Evolutionary conservation across 2,113 vertebrate species (phyloP).

Genomic region (Xiphophorus hellerii): DNA sequence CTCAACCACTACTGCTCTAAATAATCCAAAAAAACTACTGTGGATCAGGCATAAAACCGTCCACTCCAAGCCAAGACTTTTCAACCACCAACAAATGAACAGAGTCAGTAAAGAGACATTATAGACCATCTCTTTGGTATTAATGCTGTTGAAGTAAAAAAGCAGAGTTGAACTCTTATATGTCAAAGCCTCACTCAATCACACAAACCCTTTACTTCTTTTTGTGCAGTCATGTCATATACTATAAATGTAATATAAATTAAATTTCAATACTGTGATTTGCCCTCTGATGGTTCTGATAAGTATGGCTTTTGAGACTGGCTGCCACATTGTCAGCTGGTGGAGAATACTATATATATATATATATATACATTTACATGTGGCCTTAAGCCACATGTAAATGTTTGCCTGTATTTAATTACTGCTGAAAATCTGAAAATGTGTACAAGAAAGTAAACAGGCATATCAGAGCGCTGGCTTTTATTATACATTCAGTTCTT

Average conservation of each 20-base stretch:
- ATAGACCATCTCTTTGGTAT: no score
- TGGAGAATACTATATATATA: no score
- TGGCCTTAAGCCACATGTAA: no score
- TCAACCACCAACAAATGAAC: background rate
- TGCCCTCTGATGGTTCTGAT: background rate
- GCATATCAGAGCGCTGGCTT: background rate
- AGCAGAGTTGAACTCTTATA: no score
- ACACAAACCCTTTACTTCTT: background rate
- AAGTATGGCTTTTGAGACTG: background rate
- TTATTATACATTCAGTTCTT: background rate
- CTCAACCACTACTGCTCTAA: background rate
- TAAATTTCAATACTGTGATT: background rate
- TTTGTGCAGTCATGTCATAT: background rate
- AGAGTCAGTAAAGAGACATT: no score
- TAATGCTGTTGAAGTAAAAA: background rate
- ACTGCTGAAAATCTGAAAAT: background rate
- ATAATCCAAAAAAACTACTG: no score
- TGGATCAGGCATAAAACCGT: background rate
- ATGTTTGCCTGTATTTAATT: no score
- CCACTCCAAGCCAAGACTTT: background rate
- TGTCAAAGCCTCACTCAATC: background rate
- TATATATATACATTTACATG: no score
- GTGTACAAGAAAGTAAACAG: background rate
- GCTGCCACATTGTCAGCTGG: background rate
- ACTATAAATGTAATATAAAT: no score